Conservation (phyloP, 2,113 vertebrate genomes). For the Illadopsis cleaveri region DNA sequence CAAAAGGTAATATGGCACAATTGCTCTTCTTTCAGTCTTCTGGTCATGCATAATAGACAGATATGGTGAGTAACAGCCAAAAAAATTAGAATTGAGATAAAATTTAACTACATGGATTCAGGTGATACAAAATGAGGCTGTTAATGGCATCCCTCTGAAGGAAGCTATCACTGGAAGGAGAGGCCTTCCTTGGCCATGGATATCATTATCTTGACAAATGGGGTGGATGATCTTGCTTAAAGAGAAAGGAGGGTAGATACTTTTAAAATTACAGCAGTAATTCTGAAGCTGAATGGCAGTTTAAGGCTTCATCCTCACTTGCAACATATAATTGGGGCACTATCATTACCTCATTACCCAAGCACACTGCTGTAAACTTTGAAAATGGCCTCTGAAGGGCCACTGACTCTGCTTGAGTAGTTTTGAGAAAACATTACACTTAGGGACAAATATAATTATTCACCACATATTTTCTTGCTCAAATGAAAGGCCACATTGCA, state of each 20-base stretch:
- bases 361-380: background rate
- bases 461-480: background rate
- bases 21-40: background rate
- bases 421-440: constrained; percentile 13
- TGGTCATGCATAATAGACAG: background rate
- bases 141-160: background rate
- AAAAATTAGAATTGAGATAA: background rate
- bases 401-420: background rate
- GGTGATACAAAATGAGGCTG: background rate
- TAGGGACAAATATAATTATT: constrained; percentile 3
- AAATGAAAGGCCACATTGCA: background rate
- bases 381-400: constrained; percentile 9
- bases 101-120: background rate
- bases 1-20: background rate
- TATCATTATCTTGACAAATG: background rate
- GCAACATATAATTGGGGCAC: constrained; percentile 1
- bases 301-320: background rate
- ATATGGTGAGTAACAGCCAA: background rate
- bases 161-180: background rate
- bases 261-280: constrained; percentile 25
- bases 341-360: constrained; percentile 10
- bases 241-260: background rate
- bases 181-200: background rate
- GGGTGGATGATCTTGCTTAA: background rate
- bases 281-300: constrained; percentile 20